Evolutionary conservation across 2,797 vertebrate species (phyloP).

Genomic region (Euphonia xanthogaster): DNA sequence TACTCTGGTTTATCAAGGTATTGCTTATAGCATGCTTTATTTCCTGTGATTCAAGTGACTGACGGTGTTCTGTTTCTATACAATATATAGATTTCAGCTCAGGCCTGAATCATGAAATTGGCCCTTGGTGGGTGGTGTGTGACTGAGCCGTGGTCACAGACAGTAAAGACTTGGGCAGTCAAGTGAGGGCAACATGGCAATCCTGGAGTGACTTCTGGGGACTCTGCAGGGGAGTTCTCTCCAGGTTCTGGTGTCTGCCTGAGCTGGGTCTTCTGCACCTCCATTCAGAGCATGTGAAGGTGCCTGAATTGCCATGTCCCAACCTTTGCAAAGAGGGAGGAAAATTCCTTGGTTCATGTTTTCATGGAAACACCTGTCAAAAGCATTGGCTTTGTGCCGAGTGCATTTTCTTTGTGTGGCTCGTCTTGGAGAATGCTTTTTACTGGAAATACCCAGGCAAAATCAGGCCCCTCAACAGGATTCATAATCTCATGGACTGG

Average conservation of each 20-base stretch:
- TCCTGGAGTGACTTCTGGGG: neutral
- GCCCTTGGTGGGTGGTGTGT: neutral
- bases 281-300: rapidly evolving
- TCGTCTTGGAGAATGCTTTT: neutral
- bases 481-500: neutral
- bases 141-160: neutral
- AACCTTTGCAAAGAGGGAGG: neutral
- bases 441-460: neutral
- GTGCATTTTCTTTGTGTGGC: neutral
- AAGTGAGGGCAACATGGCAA: rapidly evolving
- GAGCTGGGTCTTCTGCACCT: neutral
- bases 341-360: neutral
- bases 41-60: neutral
- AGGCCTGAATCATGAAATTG: neutral
- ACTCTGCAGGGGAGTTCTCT: neutral
- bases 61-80: neutral
- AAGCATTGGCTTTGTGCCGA: neutral
- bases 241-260: neutral
- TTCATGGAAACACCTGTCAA: neutral
- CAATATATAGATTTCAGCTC: neutral
- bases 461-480: neutral
- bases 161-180: too few species aligned
- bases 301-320: neutral
- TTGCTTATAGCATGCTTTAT: neutral
- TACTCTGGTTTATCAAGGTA: neutral